phyloP scores from a whole-genome alignment of 1,140 invertebrate genomes.

The Lethocerus indicus region DNA sequence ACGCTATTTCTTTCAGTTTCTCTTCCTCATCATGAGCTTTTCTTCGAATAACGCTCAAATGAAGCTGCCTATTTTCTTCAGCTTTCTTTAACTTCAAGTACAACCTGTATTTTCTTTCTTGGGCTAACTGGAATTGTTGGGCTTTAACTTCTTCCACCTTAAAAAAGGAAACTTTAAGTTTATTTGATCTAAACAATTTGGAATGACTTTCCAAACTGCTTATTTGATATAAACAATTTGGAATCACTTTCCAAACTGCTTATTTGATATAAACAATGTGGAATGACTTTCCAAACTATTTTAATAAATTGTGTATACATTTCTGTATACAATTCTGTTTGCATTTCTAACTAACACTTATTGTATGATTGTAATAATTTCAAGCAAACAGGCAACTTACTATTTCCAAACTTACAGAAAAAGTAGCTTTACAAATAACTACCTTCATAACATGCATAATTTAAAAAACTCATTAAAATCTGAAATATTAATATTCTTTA shows the following conservation, averaged over 20 bases:
- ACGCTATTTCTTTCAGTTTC: constrained; percentile 92
- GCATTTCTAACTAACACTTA: background rate
- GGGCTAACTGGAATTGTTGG: constrained; percentile 69
- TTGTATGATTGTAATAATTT: background rate
- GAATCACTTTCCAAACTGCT: background rate
- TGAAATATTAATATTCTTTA: background rate
- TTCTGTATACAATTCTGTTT: background rate
- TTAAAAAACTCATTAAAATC: background rate
- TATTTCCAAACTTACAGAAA: background rate
- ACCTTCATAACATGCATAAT: background rate
- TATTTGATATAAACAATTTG: background rate
- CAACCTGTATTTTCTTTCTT: constrained; percentile 67
- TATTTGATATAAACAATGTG: background rate
- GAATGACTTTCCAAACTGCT: background rate
- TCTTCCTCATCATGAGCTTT: constrained; percentile 97
- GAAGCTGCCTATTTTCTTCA: constrained; percentile 74
- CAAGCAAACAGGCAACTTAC: background rate
- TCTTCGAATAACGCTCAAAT: constrained; percentile 63
- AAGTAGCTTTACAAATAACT: background rate
- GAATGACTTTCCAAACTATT: background rate
- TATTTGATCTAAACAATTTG: background rate
- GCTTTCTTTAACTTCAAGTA: constrained; percentile 74
- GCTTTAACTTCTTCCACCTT: constrained; percentile 76
- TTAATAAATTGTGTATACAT: background rate
- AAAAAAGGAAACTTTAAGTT: background rate